Conservation (phyloP, 2,797 vertebrate genomes). For the Acropternis orthonyx region DNA sequence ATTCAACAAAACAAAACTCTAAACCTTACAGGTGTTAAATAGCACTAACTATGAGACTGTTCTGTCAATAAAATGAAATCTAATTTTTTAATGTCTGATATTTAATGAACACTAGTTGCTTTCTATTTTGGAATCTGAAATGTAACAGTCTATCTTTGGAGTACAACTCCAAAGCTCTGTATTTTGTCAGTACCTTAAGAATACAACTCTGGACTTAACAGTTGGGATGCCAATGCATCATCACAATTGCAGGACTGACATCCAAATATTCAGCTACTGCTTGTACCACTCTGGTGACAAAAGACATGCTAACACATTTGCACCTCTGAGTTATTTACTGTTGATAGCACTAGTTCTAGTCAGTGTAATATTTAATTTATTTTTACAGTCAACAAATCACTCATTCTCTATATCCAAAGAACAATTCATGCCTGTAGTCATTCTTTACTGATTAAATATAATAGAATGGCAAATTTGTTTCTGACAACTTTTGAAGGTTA, state of each 20-base stretch:
- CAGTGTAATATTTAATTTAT: not conserved
- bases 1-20: not conserved
- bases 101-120: not conserved
- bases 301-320: not conserved
- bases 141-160: not conserved
- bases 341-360: not conserved
- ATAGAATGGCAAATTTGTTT: not conserved
- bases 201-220: not conserved
- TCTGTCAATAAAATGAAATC: not conserved
- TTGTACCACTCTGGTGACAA: not conserved
- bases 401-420: not conserved
- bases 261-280: not conserved
- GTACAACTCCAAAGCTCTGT: not conserved
- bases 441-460: not conserved
- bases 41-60: not conserved
- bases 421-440: not conserved
- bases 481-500: slow-evolving; percentile 4
- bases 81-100: not conserved
- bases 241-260: not conserved
- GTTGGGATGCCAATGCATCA: fast-evolving
- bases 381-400: not conserved
- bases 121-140: not conserved
- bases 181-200: not conserved
- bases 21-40: not conserved
- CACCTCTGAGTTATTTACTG: not conserved